Percentiles rank a stretch among this genome's conserved stretches.
Evolutionary conservation across 2,113 vertebrate genomes (phyloP).

Genomic region (Nannobrachium achirus): DNA sequence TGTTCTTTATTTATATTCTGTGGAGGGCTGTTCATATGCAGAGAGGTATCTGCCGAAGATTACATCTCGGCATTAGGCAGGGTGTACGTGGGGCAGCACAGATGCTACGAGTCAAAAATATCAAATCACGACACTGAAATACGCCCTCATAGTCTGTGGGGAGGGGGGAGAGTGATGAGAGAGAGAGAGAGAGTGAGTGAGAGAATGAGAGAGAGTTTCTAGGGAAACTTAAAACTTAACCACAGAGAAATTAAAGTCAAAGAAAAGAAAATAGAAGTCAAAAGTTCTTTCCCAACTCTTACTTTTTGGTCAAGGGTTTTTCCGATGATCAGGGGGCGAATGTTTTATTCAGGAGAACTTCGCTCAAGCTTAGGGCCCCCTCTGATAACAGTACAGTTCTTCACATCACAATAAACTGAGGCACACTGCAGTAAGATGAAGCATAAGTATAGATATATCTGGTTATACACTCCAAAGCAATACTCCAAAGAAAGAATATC

Average conservation of each 20-base stretch:
- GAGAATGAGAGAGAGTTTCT: slow-evolving; percentile 27
- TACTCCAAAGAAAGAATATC: slow-evolving; percentile 16
- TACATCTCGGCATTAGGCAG: slow-evolving; percentile 56
- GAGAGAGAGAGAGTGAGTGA: slow-evolving; percentile 19
- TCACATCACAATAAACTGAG: slow-evolving; percentile 8
- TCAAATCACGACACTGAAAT: slow-evolving; percentile 29
- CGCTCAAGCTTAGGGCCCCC: slow-evolving; percentile 36
- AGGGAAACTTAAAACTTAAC: slow-evolving; percentile 37
- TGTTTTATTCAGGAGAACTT: slow-evolving; percentile 67
- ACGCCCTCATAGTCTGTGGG: slow-evolving; percentile 18
- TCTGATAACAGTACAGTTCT: slow-evolving; percentile 39
- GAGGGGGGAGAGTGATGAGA: not conserved
- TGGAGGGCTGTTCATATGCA: slow-evolving; percentile 65
- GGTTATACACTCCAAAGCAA: too few relatives aligned
- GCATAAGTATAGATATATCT: too few relatives aligned
- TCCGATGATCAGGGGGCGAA: slow-evolving; percentile 50
- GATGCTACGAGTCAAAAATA: slow-evolving; percentile 57
- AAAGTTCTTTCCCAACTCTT: slow-evolving; percentile 36
- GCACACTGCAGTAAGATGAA: slow-evolving; percentile 11
- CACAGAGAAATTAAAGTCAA: slow-evolving; percentile 29
- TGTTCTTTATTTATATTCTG: slow-evolving; percentile 15
- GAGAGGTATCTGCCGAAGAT: slow-evolving; percentile 51
- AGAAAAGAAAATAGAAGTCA: slow-evolving; percentile 23
- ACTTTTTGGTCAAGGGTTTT: slow-evolving; percentile 37
- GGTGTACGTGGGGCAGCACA: slow-evolving; percentile 41